Evolutionary conservation across 2,888 invertebrate genomes (phyloP).

Genomic region (Ashinkailepas kermadecensis): DNA sequence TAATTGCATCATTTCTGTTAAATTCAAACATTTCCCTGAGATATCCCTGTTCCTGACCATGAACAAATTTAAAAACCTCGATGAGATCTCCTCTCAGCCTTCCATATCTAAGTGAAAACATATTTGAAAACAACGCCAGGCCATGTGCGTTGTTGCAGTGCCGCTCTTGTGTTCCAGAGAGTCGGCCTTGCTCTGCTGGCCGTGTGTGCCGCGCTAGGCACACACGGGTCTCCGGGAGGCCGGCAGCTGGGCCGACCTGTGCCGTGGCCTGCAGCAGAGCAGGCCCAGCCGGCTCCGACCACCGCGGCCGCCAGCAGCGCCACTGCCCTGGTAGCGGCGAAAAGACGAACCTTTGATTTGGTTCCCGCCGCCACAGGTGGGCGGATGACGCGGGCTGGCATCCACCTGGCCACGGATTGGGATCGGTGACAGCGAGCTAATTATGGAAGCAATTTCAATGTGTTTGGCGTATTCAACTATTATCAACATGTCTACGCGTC

Average conservation of each 20-base stretch:
- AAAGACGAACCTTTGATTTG: background rate
- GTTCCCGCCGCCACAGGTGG: background rate
- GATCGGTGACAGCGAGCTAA: too few species aligned
- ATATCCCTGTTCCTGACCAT: too few species aligned
- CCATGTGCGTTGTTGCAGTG: too few species aligned
- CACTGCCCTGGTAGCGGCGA: background rate
- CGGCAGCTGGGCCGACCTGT: background rate
- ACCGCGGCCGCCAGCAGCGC: background rate
- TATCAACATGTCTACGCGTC: too few species aligned
- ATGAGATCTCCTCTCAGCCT: too few species aligned
- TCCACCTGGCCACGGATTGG: background rate
- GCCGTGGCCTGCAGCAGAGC: background rate
- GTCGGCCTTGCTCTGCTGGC: background rate
- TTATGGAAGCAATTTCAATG: background rate
- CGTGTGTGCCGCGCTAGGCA: background rate
- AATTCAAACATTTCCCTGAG: too few species aligned
- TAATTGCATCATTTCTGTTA: too few species aligned
- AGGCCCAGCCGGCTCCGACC: background rate
- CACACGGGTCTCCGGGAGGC: background rate
- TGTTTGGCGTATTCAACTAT: too few species aligned
- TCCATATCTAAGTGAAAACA: too few species aligned
- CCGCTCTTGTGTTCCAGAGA: background rate
- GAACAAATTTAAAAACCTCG: too few species aligned
- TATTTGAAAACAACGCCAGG: too few species aligned
- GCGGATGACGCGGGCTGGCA: background rate